Percentiles rank a stretch among this genome's conserved stretches.
Conservation (phyloP, 2,888 invertebrate species). For the Hydrotaea diabolus region DNA sequence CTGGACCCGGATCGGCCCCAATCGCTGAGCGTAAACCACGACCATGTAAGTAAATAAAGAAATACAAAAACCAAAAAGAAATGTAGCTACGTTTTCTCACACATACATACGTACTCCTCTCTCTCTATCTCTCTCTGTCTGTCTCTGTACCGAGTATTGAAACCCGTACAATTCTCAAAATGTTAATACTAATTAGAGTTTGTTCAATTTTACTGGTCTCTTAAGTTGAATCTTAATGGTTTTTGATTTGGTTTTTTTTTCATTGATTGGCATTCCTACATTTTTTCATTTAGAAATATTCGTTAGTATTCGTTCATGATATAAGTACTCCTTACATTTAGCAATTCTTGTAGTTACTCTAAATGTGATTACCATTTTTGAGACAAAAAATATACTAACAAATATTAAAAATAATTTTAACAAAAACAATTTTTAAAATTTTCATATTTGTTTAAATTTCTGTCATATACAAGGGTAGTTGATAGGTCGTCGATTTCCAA, state of each 20-base stretch:
- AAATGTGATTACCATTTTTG: conserved; percentile 14
- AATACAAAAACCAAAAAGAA: not conserved
- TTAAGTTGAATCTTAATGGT: not conserved
- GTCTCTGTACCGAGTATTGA: conserved; percentile 20
- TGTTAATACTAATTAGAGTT: not conserved
- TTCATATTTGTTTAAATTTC: no score
- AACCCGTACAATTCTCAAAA: conserved; percentile 14
- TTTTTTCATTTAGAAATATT: not conserved
- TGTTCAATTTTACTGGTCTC: not conserved
- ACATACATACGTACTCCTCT: conserved; percentile 32
- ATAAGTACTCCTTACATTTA: conserved; percentile 5
- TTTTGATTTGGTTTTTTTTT: not conserved
- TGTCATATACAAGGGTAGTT: no score
- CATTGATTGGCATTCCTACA: conserved; percentile 28
- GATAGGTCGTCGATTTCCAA: no score
- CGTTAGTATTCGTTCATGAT: not conserved
- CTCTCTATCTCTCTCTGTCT: conserved; percentile 21
- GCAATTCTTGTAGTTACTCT: conserved; percentile 5
- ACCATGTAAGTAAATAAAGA: conserved; percentile 82
- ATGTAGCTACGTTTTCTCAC: conserved; percentile 47
- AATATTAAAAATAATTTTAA: no score
- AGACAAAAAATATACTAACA: not conserved
- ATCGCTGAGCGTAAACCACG: conserved; percentile 84
- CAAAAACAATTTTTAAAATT: no score
- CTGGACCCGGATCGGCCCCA: conserved; percentile 79